Conservation (phyloP, 2,797 vertebrate species). For the Margarornis squamiger region DNA sequence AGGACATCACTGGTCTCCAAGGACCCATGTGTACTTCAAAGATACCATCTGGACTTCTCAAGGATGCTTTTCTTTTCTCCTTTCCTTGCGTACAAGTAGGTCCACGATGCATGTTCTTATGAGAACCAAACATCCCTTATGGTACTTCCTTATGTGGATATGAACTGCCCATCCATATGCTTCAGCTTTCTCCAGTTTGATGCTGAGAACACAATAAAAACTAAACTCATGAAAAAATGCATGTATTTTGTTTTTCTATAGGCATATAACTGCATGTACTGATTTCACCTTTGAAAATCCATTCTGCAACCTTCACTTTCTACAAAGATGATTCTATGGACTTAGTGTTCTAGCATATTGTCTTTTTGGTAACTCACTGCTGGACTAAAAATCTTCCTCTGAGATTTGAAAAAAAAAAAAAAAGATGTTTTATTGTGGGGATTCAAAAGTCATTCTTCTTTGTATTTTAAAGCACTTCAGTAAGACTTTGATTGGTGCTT, state of each 20-base stretch:
- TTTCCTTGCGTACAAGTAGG: background rate
- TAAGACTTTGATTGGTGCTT: background rate
- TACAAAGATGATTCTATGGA: background rate
- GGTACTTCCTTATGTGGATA: background rate
- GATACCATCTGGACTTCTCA: background rate
- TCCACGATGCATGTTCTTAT: background rate
- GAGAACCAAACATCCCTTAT: background rate
- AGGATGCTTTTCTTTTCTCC: background rate
- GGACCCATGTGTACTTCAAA: background rate
- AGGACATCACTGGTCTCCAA: background rate
- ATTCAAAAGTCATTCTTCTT: background rate
- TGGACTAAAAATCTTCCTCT: background rate
- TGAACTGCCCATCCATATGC: background rate
- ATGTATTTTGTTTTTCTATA: background rate
- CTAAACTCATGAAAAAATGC: background rate
- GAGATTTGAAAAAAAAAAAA: background rate
- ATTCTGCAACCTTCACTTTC: background rate
- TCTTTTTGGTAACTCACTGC: background rate
- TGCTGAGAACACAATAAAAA: background rate
- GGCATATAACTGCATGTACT: background rate
- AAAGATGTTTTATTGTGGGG: background rate
- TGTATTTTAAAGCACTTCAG: background rate
- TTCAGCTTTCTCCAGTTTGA: background rate
- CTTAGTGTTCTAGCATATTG: background rate
- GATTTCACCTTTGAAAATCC: conserved; percentile 9